Evolutionary conservation across 2,888 invertebrate genomes (phyloP).

Genomic region (Syrista parreyssii): DNA sequence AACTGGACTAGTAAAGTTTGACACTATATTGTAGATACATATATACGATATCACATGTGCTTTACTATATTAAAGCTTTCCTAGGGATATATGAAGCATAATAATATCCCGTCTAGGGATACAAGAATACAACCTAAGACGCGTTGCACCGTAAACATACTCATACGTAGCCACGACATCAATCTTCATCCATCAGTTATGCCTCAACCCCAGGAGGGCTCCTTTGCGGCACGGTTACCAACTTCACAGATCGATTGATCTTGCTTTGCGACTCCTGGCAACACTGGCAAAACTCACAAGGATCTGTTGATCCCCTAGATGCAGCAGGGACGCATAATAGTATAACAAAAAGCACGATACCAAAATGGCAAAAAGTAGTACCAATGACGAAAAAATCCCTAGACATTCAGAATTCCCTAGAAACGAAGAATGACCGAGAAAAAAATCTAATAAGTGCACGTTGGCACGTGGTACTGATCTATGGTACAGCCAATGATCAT

Average conservation of each 20-base stretch:
- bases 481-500: neutral
- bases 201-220: conserved; percentile 24
- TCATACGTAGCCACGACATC: conserved; percentile 39
- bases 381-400: no score
- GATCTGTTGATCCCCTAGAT: neutral
- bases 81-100: neutral
- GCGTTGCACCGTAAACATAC: conserved; percentile 2
- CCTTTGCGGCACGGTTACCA: conserved; percentile 36
- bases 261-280: conserved; percentile 19
- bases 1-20: neutral
- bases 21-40: neutral
- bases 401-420: no score
- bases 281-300: conserved; percentile 1
- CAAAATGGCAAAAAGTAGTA: neutral
- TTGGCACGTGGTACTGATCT: neutral
- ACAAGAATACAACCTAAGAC: neutral
- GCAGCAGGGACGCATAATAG: neutral
- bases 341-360: neutral
- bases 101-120: neutral
- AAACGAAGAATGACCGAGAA: neutral
- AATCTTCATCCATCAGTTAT: conserved; percentile 61
- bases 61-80: neutral
- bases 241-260: conserved; percentile 36
- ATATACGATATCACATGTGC: neutral
- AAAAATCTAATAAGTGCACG: neutral